A percentile compares a stretch with the other conserved stretches of the same genome.
These are phyloP conservation scores for Sphyrna mokarran DNA, from an alignment of 2,113 vertebrate genomes.

Conservation along the genomic window DNA sequence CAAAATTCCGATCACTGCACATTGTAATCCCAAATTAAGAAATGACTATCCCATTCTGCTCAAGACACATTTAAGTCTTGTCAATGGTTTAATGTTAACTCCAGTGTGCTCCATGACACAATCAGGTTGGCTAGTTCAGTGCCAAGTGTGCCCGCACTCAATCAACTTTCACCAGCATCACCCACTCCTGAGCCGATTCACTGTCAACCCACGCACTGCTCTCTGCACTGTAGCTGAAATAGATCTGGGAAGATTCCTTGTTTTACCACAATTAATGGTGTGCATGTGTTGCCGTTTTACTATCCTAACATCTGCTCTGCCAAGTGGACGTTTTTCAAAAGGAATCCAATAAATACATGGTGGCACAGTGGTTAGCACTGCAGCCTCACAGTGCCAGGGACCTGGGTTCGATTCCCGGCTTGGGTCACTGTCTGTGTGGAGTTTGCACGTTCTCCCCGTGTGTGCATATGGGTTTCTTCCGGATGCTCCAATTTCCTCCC, in stretches of 20 bases:
- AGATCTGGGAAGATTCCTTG: neutral
- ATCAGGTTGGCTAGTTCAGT: neutral
- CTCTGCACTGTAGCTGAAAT: neutral
- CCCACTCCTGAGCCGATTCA: neutral
- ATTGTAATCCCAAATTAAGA: neutral
- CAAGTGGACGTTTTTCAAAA: neutral
- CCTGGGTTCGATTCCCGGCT: too few species aligned
- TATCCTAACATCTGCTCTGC: too few species aligned
- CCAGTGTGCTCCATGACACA: neutral
- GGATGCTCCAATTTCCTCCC: too few species aligned
- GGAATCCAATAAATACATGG: neutral
- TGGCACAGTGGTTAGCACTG: too few species aligned
- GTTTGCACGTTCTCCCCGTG: too few species aligned
- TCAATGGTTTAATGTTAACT: neutral
- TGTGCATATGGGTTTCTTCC: too few species aligned
- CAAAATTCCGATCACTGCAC: neutral
- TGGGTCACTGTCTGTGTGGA: too few species aligned
- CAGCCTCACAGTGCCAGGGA: too few species aligned
- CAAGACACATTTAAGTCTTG: neutral
- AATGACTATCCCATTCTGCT: neutral
- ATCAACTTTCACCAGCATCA: neutral
- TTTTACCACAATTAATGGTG: too few species aligned
- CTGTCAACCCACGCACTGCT: neutral
- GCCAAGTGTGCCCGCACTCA: neutral
- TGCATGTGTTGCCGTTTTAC: neutral